Percentiles rank a stretch among this genome's conserved stretches.
Evolutionary conservation across 2,888 invertebrate species (phyloP).

Genomic region (Conomelus anceps): DNA sequence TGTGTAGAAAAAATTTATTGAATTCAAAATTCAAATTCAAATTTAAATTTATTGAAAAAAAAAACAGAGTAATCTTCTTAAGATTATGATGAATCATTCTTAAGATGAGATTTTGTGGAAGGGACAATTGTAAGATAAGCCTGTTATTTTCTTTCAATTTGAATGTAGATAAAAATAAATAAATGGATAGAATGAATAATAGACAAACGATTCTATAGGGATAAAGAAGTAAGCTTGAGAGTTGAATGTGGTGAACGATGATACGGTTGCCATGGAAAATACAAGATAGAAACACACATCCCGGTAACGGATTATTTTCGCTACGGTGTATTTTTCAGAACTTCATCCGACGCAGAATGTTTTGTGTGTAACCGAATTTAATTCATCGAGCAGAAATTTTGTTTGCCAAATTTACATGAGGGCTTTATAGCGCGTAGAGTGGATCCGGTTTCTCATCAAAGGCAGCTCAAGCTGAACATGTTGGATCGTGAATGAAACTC

Average conservation of each 20-base stretch:
- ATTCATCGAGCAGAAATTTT: not conserved
- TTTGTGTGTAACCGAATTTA: not conserved
- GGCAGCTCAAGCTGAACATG: not conserved
- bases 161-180: too few species aligned
- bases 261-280: not conserved
- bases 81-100: too few species aligned
- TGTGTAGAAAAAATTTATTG: too few species aligned
- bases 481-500: not conserved
- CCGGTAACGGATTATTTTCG: not conserved
- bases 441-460: not conserved
- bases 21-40: too few species aligned
- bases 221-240: too few species aligned
- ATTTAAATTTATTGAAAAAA: too few species aligned
- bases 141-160: too few species aligned
- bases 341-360: not conserved
- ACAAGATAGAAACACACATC: not conserved
- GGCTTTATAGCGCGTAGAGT: not conserved
- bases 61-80: too few species aligned
- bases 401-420: not conserved
- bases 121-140: too few species aligned
- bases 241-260: not conserved
- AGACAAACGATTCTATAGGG: too few species aligned
- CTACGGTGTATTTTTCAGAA: not conserved
- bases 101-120: too few species aligned
- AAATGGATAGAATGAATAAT: too few species aligned